Evolutionary conservation across 53 echinoderm and acorn worm genomes (phyloP).

Genomic region (Stichopus horrens): DNA sequence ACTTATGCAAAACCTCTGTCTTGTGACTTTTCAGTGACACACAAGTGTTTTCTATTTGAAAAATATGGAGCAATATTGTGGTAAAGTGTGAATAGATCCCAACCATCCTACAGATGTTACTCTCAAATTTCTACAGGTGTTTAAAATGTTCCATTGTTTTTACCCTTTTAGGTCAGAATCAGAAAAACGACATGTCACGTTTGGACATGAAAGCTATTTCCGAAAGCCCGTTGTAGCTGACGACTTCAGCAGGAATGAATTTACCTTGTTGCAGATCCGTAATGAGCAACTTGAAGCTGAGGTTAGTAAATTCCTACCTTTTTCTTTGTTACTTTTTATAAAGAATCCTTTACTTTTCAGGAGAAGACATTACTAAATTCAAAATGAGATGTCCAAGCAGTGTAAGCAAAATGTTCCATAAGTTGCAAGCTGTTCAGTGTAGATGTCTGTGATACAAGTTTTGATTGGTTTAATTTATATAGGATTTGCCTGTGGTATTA

Average conservation of each 20-base stretch:
- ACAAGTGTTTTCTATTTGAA: too few relatives aligned
- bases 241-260: slow-evolving; percentile 49
- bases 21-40: too few relatives aligned
- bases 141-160: not conserved
- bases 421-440: not conserved
- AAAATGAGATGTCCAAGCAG: too few relatives aligned
- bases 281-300: slow-evolving; percentile 88
- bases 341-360: too few relatives aligned
- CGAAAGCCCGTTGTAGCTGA: not conserved
- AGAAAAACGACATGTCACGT: slow-evolving; percentile 35
- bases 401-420: not conserved
- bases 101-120: too few relatives aligned
- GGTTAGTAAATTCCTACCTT: slow-evolving; percentile 41
- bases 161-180: slow-evolving; percentile 13
- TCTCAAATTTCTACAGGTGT: not conserved
- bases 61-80: too few relatives aligned
- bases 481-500: too few relatives aligned
- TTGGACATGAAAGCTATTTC: not conserved
- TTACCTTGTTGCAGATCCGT: slow-evolving; percentile 71
- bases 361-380: too few relatives aligned
- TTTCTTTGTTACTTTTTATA: too few relatives aligned
- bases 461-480: not conserved
- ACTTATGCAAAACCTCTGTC: too few relatives aligned
- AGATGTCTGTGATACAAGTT: not conserved
- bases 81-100: too few relatives aligned